Conservation (phyloP, 2,888 invertebrate species). For the Lithophane leautieri region DNA sequence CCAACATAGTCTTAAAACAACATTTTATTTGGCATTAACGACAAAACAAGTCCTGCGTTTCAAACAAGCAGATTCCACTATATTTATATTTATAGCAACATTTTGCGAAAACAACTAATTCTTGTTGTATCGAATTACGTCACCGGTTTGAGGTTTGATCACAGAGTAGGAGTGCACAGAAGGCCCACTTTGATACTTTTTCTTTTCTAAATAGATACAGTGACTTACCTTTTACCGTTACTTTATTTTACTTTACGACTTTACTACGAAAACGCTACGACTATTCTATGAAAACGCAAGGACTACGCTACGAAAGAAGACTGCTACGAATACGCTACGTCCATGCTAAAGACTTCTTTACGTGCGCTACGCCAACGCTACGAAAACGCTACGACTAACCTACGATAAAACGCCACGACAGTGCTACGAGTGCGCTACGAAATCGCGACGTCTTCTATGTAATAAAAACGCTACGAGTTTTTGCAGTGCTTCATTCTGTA, state of each 20-base stretch:
- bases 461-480: background rate
- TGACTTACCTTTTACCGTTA: too few relatives aligned
- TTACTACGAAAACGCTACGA: background rate
- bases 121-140: constrained; percentile 61
- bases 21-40: constrained; percentile 42
- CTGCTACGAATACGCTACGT: background rate
- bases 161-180: constrained; percentile 18
- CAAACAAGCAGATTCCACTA: constrained; percentile 39
- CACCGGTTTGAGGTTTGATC: constrained; percentile 52
- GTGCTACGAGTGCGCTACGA: background rate
- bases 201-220: background rate
- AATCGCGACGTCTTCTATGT: background rate
- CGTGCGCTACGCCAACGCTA: background rate
- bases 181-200: constrained; percentile 14
- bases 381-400: background rate
- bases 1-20: constrained; percentile 36
- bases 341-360: background rate
- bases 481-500: background rate
- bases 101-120: constrained; percentile 62
- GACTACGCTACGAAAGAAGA: background rate
- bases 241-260: background rate
- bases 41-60: constrained; percentile 35
- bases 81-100: constrained; percentile 51
- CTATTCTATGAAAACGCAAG: background rate
- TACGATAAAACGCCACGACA: background rate